phyloP scores from a whole-genome alignment of 2,113 vertebrate species.

The Aldabrachelys gigantea region DNA sequence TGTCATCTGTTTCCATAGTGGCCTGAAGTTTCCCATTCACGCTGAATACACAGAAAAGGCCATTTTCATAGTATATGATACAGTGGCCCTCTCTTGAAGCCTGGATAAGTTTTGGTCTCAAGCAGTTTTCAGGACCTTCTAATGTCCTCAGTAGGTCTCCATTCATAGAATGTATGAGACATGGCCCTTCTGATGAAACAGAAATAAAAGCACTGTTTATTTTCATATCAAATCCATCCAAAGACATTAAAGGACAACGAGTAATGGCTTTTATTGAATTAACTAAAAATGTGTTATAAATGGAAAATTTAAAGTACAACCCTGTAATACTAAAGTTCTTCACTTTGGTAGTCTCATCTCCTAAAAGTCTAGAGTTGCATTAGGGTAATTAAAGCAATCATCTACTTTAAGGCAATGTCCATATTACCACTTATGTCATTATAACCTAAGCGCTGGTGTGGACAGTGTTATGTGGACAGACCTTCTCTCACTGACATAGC shows the following conservation, averaged over 20 bases:
- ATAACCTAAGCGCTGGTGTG: neutral
- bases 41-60: constrained; percentile 93
- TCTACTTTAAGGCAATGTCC: neutral
- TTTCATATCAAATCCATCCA: neutral
- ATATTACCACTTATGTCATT: neutral
- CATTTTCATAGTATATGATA: constrained; percentile 93
- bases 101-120: constrained; percentile 91
- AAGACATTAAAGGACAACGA: neutral
- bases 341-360: neutral
- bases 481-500: too few relatives aligned
- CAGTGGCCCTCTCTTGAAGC: constrained; percentile 94
- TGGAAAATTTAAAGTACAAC: neutral
- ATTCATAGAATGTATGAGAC: constrained; percentile 99
- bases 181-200: constrained; percentile 90
- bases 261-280: neutral
- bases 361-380: neutral
- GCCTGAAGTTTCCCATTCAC: constrained; percentile 94
- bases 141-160: constrained; percentile 95
- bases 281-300: neutral
- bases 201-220: neutral
- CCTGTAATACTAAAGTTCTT: neutral
- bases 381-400: neutral
- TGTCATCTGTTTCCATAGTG: constrained; percentile 89
- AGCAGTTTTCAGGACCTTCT: constrained; percentile 85
- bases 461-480: too few relatives aligned